Conservation (phyloP, 2,113 vertebrate genomes). For the Dasyurus viverrinus region DNA sequence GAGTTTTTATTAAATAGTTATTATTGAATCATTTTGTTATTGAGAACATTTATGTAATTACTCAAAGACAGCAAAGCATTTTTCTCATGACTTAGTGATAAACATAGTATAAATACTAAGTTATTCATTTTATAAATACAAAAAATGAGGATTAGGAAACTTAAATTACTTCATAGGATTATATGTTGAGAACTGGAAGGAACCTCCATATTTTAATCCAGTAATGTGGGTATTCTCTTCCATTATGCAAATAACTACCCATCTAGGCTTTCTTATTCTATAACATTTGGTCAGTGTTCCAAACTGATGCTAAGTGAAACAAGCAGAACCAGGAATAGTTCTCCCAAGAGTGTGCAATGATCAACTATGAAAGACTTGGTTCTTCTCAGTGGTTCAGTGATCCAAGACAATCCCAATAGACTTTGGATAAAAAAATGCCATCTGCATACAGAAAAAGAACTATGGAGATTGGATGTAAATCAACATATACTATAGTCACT, state of each 20-base stretch:
- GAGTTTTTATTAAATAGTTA: not conserved
- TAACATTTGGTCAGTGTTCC: not conserved
- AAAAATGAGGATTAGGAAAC: not conserved
- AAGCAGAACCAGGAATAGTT: too few relatives aligned
- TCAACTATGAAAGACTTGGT: too few relatives aligned
- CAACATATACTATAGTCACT: too few relatives aligned
- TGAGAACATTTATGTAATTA: not conserved
- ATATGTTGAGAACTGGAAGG: not conserved
- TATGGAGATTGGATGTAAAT: too few relatives aligned
- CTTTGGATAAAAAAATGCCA: too few relatives aligned
- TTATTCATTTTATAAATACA: not conserved
- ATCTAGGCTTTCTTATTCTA: not conserved
- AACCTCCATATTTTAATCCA: not conserved
- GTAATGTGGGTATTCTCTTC: not conserved
- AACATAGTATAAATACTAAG: not conserved
- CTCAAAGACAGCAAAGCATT: not conserved
- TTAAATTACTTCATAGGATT: not conserved
- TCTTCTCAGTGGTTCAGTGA: too few relatives aligned
- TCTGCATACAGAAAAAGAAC: too few relatives aligned
- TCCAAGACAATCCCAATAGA: too few relatives aligned
- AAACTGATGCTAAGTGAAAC: too few relatives aligned
- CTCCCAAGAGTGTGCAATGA: too few relatives aligned
- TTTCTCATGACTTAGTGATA: not conserved
- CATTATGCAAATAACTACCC: not conserved
- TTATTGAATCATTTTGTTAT: not conserved